Percentiles rank a stretch among this genome's conserved stretches.
Conservation (phyloP, 2,888 invertebrate species). For the Volucella bombylans region DNA sequence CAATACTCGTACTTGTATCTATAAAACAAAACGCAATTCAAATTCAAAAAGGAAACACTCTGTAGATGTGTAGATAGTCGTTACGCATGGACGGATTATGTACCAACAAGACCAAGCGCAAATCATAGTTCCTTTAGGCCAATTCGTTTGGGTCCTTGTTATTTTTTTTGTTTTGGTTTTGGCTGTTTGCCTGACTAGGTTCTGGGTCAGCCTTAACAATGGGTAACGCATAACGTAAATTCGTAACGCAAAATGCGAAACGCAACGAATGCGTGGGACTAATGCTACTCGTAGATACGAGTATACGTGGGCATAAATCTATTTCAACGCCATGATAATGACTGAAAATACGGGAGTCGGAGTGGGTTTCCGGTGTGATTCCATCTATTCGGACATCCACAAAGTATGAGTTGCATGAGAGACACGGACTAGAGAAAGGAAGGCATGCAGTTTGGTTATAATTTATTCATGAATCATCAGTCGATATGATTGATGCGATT, state of each 20-base stretch:
- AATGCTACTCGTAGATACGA: background rate
- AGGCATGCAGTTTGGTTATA: constrained; percentile 34
- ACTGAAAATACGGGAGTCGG: constrained; percentile 31
- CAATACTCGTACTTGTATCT: background rate
- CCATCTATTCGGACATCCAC: background rate
- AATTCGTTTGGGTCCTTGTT: constrained; percentile 20
- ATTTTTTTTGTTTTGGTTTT: constrained; percentile 8
- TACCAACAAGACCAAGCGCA: background rate
- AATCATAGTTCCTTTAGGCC: constrained; percentile 21
- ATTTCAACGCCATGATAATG: constrained; percentile 39
- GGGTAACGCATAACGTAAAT: background rate
- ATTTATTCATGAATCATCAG: constrained; percentile 55
- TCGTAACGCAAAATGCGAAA: background rate
- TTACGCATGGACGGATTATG: constrained; percentile 45
- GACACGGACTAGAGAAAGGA: constrained; percentile 28
- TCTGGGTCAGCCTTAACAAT: constrained; percentile 32
- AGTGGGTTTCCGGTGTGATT: constrained; percentile 9
- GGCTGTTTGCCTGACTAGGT: background rate
- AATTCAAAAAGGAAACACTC: background rate
- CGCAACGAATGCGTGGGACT: constrained; percentile 49
- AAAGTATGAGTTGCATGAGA: background rate
- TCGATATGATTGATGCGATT: constrained; percentile 57
- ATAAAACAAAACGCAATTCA: constrained; percentile 26
- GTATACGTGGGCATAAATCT: constrained; percentile 44
- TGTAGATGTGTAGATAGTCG: background rate